phyloP scores from a whole-genome alignment of 2,888 invertebrate species.

The Drosophila borborema region DNA sequence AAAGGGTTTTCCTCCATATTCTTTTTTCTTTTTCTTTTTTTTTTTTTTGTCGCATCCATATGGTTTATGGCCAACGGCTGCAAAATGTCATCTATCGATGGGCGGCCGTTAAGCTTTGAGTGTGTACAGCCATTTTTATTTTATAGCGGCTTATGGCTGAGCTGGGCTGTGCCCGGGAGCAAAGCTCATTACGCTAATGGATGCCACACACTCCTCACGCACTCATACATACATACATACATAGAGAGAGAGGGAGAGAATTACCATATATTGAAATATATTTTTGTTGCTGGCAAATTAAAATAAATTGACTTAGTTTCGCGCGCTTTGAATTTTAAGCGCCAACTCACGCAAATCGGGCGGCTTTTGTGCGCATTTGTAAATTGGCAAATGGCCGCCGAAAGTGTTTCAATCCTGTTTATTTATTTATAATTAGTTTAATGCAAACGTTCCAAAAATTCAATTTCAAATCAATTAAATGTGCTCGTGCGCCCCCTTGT shows the following conservation, averaged over 20 bases:
- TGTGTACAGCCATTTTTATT: constrained; percentile 63
- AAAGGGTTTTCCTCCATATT: constrained; percentile 29
- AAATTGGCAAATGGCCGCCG: constrained; percentile 64
- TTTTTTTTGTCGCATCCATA: constrained; percentile 57
- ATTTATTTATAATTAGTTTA: constrained; percentile 77
- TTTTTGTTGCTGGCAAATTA: constrained; percentile 53
- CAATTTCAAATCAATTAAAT: constrained; percentile 64
- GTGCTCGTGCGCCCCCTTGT: neutral
- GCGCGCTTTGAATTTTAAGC: constrained; percentile 66
- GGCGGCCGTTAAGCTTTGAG: constrained; percentile 71
- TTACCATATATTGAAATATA: constrained; percentile 10
- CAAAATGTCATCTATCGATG: constrained; percentile 77
- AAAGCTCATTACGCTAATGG: constrained; percentile 79
- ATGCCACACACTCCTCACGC: constrained; percentile 15
- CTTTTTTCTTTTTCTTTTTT: too few relatives aligned
- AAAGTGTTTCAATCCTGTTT: constrained; percentile 71
- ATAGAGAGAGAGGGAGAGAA: neutral
- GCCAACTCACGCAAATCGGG: constrained; percentile 53
- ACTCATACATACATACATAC: neutral
- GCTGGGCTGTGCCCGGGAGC: constrained; percentile 37
- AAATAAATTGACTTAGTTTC: constrained; percentile 74
- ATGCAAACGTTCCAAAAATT: constrained; percentile 48
- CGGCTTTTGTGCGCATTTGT: constrained; percentile 67
- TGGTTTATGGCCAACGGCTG: constrained; percentile 74
- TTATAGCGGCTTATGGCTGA: constrained; percentile 56